These are phyloP conservation scores for Chrysomela aeneicollis DNA, from an alignment of 2,888 invertebrate species.

Conservation along the genomic window DNA sequence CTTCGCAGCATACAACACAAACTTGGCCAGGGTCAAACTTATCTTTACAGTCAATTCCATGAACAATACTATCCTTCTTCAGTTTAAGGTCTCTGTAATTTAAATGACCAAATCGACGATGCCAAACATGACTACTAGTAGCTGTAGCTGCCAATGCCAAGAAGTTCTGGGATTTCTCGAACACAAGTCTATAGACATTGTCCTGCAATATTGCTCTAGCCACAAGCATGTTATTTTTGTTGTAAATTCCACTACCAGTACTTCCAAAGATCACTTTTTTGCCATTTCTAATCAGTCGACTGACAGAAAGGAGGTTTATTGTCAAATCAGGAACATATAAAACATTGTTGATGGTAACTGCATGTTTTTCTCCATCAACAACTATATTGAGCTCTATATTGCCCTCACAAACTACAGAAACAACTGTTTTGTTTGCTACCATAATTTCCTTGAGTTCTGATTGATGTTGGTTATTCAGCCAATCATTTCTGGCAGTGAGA, in stretches of 20 bases:
- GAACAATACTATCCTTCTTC: constrained; percentile 10
- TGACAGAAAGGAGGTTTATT: constrained; percentile 30
- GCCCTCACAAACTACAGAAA: constrained; percentile 24
- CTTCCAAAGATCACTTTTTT: constrained; percentile 26
- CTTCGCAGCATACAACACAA: constrained; percentile 20
- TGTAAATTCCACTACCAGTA: constrained; percentile 39
- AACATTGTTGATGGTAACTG: constrained; percentile 18
- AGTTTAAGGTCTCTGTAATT: too few relatives aligned
- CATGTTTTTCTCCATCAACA: neutral
- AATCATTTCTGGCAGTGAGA: constrained; percentile 33
- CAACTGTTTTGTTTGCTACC: constrained; percentile 25
- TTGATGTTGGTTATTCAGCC: constrained; percentile 1
- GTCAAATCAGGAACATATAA: constrained; percentile 25
- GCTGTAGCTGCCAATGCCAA: constrained; percentile 7
- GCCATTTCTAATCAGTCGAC: constrained; percentile 23
- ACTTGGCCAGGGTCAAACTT: constrained; percentile 7
- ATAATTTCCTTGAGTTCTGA: constrained; percentile 22
- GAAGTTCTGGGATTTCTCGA: neutral
- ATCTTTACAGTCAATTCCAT: constrained; percentile 3
- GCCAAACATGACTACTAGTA: constrained; percentile 21
- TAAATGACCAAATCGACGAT: too few relatives aligned
- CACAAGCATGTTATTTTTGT: constrained; percentile 26
- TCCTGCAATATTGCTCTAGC: neutral
- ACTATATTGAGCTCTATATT: constrained; percentile 20
- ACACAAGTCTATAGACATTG: neutral